Evolutionary conservation across 2,113 vertebrate species (phyloP).

Genomic region (Halichoerus grypus): DNA sequence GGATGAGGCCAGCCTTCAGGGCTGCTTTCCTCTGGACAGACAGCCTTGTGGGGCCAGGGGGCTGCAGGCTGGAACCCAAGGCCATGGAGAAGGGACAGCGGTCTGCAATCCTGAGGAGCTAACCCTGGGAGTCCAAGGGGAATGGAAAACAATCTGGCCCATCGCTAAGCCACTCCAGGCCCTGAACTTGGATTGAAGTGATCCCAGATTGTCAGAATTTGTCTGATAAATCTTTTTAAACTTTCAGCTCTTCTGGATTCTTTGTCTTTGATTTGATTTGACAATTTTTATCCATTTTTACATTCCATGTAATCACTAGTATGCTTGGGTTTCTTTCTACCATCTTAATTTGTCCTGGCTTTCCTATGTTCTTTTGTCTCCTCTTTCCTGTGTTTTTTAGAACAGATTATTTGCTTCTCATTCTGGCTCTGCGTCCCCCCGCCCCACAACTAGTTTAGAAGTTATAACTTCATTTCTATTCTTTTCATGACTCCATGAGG

Average conservation of each 20-base stretch:
- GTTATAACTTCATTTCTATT: neutral
- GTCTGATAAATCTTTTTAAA: neutral
- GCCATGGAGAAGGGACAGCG: too few species aligned
- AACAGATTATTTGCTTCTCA: neutral
- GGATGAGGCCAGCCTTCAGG: neutral
- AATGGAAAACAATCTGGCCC: neutral
- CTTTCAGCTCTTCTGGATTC: neutral
- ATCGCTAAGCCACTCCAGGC: neutral
- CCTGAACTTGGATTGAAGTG: neutral
- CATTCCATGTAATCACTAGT: neutral
- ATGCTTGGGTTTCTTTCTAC: conserved; percentile 4
- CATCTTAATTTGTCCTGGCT: neutral
- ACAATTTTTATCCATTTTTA: neutral
- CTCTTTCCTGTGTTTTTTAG: neutral
- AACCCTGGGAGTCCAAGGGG: neutral
- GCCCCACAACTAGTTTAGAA: neutral
- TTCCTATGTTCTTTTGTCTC: neutral
- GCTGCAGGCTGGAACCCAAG: neutral
- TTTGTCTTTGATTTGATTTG: neutral
- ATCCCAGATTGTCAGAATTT: neutral
- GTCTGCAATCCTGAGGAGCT: neutral
- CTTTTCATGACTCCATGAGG: neutral
- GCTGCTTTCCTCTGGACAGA: neutral
- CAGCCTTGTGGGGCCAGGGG: neutral
- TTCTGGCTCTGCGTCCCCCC: neutral